Conservation (phyloP, 1,140 invertebrate genomes). For the Orchestia grillus region DNA sequence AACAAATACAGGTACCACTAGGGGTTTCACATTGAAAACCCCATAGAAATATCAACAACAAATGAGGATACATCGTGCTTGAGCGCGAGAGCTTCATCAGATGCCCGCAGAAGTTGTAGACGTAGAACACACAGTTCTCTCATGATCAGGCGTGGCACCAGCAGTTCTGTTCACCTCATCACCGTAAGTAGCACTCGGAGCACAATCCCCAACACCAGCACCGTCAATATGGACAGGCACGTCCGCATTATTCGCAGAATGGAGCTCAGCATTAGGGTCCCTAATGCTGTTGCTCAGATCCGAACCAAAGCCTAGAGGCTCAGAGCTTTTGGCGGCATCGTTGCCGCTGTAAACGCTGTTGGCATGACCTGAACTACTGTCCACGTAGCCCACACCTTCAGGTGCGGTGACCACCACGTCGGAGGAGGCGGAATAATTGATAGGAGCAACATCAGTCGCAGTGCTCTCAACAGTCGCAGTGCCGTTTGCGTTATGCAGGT, state of each 20-base stretch:
- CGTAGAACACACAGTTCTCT: neutral
- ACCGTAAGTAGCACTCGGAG: neutral
- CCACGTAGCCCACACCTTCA: neutral
- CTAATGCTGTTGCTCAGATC: neutral
- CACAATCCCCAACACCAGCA: neutral
- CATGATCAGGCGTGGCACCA: neutral
- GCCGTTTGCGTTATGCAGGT: slow-evolving; percentile 1
- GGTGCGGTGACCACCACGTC: neutral
- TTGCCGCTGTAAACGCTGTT: neutral
- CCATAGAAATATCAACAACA: neutral
- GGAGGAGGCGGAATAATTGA: neutral
- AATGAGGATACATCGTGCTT: neutral
- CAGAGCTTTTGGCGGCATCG: neutral
- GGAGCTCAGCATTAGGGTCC: neutral
- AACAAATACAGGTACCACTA: slow-evolving; percentile 8
- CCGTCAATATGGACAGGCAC: neutral
- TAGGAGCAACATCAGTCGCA: neutral
- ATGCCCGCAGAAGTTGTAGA: neutral
- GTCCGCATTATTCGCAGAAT: neutral
- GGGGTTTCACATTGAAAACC: neutral
- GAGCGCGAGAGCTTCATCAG: neutral
- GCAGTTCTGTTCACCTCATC: slow-evolving; percentile 25
- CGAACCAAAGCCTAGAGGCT: neutral
- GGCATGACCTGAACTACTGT: too few species aligned
- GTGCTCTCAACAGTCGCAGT: neutral